Evolutionary conservation across 1,140 invertebrate species (phyloP).

Genomic region (Lordiphosa stackelbergi): DNA sequence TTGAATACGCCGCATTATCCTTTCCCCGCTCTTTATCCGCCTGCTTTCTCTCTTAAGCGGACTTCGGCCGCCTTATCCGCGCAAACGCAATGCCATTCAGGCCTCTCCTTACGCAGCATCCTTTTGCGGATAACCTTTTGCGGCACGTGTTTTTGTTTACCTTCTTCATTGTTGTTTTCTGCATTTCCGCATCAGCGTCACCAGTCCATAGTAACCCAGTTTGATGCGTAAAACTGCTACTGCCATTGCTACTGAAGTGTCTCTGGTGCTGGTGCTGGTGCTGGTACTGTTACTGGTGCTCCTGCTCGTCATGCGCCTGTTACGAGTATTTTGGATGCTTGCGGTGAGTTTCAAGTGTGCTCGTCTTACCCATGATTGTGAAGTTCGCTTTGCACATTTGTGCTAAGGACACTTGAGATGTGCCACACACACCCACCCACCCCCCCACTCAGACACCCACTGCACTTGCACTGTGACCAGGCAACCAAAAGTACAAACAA

Average conservation of each 20-base stretch:
- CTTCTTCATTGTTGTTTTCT: conserved; percentile 58
- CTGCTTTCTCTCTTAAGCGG: not conserved
- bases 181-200: conserved; percentile 34
- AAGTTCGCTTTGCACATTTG: conserved; percentile 70
- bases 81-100: conserved; percentile 22
- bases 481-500: conserved; percentile 2
- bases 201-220: conserved; percentile 51
- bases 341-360: conserved; percentile 46
- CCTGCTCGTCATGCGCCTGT: conserved; percentile 42
- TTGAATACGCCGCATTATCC: conserved; percentile 30
- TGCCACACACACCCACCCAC: conserved; percentile 28
- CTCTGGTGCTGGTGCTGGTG: not conserved
- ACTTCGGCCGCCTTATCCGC: conserved; percentile 41
- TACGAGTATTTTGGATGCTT: conserved; percentile 53
- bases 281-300: not conserved
- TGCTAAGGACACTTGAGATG: conserved; percentile 58
- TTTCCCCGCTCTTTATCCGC: conserved; percentile 30
- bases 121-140: conserved; percentile 38
- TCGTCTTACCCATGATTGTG: conserved; percentile 48
- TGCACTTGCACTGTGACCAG: not conserved
- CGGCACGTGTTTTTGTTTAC: conserved; percentile 73
- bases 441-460: not conserved
- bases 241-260: conserved; percentile 37
- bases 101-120: no score
- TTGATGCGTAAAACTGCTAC: conserved; percentile 47